These are phyloP conservation scores for Suncus etruscus DNA, from an alignment of 2,113 vertebrate species.

Conservation along the genomic window DNA sequence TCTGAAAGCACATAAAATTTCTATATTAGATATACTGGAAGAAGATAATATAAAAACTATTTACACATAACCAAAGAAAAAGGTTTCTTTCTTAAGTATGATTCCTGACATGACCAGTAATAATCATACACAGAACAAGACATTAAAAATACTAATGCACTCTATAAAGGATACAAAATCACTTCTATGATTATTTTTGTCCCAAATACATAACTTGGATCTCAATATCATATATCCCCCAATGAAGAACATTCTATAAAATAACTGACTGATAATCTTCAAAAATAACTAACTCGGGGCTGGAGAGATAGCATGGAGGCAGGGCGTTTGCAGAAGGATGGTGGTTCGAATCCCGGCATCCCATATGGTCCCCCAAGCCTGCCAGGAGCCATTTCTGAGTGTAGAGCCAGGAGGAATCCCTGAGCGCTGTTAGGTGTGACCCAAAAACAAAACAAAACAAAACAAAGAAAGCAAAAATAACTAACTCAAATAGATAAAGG, in stretches of 20 bases:
- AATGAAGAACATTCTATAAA: conserved; percentile 4
- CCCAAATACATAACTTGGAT: conserved; percentile 18
- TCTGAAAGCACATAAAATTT: conserved; percentile 41
- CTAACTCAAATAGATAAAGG: conserved; percentile 1
- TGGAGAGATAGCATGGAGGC: too few relatives aligned
- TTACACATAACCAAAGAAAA: conserved; percentile 10
- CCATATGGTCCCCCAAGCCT: too few relatives aligned
- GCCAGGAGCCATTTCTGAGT: too few relatives aligned
- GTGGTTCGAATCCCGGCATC: too few relatives aligned
- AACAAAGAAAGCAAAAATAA: not conserved
- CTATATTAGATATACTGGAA: not conserved
- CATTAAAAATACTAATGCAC: not conserved
- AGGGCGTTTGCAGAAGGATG: too few relatives aligned
- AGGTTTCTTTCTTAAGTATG: conserved; percentile 15
- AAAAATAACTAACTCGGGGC: not conserved
- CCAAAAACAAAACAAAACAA: too few relatives aligned
- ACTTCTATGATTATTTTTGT: not conserved
- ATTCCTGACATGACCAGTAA: not conserved
- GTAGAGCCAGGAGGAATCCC: too few relatives aligned
- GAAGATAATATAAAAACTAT: conserved; percentile 19
- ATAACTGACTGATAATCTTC: not conserved
- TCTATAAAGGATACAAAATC: conserved; percentile 28
- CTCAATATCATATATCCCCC: not conserved
- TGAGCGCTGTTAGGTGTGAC: too few relatives aligned
- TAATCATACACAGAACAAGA: conserved; percentile 5